Base-by-base conservation (phyloP, 2,113 vertebrate species). In the Myiagra hebetior region DNA sequence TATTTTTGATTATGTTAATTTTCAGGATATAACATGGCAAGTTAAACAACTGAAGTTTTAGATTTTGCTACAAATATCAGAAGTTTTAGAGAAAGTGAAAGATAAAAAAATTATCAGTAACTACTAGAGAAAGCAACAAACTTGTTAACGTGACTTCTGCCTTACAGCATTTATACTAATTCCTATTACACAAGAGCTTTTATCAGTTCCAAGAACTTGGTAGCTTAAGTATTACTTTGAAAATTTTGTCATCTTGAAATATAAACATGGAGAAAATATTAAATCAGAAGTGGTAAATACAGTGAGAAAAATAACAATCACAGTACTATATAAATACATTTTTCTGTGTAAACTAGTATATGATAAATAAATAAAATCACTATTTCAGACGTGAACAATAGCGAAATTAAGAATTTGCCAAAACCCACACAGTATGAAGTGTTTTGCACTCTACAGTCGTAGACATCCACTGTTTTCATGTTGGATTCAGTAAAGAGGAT, bases 301-400 rank as follows among this genome's bases (percentile, higher is more conserved):
- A 42, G 24, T 18, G 24, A 79, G 28, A 85, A 87, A 85, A 68
- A 8, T 3, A 37, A 46, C 4, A 0, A 8, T 11, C 53, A 79
- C 18, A 46, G 17, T n/a, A 56, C 24, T 33, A 68, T 1, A 62
- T 4, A 85, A 52, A 60, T 15, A 26, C 1, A 0, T 15, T 47
- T 63, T 59, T 37, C 28, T 72, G 7, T 12, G 11, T 49, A 68
- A 87, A 41, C 8, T 41, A 78, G 23, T 44, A 52, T 24, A 63
- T 20, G 23, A 53, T 44, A 56, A 73, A 73, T 21, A 68, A 42
- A 77, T 15, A 50, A 68, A 42, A 31, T 9, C 21, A 59, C 20
- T 46, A 18, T 46, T 85, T 87, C 42, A 77, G 30, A 62, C 5
- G 9, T 22, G 10, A 90, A 76, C 31, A 87, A 64, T 7, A 57